Base-by-base conservation (phyloP, 2,113 vertebrate species). In the Gopherus flavomarginatus region DNA sequence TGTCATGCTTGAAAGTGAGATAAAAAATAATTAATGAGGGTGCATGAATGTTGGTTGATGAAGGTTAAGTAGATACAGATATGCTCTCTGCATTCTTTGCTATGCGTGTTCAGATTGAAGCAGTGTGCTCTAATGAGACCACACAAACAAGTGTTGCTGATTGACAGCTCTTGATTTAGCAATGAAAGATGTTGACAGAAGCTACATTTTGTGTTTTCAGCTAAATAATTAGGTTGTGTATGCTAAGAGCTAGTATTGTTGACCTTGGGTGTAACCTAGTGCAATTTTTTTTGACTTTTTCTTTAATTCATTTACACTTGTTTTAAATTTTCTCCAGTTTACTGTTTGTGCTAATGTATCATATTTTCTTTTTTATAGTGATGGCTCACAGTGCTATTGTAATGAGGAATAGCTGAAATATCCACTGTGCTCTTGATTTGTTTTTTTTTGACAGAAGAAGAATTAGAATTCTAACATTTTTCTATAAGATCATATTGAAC, bases 1-100 rank as follows among this genome's bases (percentile, higher is more conserved):
- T 98, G 97, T 98, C 98, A 97, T 98, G 95, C 97, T 98, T 91
- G 65, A 97, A 98, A 98, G 97, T 96, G 93, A 97, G 92, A 97
- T 97, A 96, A 97, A 98, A 97, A 97, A 98, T 95, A 98, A 97
- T 95, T 98, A 98, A 98, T 97, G 98, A 98, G 97, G 56, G 78
- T 90, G 92, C 90, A 94, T 97, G 96, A 98, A 98, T 98, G 95
- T 96, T 97, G 92, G 95, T 87, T 98, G 97, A 98, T 98, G 97
- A 98, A 98, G 98, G 97, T 98, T 98, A 98, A 98, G 97, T 97
- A 97, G 96, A 93, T 97, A 96, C 95, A 98, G 97, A 97, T 98
- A 97, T 49, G 89, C 94, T 96, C 26, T 97, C 94, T 16, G 81
- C 95, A 96, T 98, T 97, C 93, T 97, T 97, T 91, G 78, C 91